Evolutionary conservation across 2,113 vertebrate genomes (phyloP).

Genomic region (Pao palembangensis): DNA sequence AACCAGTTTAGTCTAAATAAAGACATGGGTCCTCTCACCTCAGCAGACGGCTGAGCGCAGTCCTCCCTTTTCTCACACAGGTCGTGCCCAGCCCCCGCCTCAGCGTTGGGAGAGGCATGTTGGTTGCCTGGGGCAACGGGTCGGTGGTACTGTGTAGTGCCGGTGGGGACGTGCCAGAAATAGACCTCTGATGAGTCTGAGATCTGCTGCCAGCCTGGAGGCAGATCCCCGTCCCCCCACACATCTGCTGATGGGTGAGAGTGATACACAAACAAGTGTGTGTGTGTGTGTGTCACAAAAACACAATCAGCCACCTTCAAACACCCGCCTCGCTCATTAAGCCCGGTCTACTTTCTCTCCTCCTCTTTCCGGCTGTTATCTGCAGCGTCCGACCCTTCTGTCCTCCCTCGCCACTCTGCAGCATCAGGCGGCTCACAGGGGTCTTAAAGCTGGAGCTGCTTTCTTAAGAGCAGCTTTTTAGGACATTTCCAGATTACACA

Average conservation of each 20-base stretch:
- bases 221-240: conserved; percentile 88
- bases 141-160: conserved; percentile 89
- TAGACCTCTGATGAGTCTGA: conserved; percentile 87
- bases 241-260: conserved; percentile 77
- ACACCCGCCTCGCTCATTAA: background rate
- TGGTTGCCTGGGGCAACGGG: conserved; percentile 76
- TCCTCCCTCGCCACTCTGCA: conserved; percentile 30
- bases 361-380: conserved; percentile 1
- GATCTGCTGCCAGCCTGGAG: conserved; percentile 92
- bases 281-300: background rate
- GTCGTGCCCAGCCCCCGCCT: conserved; percentile 35
- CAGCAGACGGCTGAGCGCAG: conserved; percentile 52
- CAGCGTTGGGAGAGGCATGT: conserved; percentile 24
- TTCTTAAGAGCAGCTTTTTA: conserved; percentile 29
- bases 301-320: background rate
- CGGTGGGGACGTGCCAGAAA: conserved; percentile 95
- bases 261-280: conserved; percentile 19
- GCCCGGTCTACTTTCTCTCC: background rate
- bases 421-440: conserved; percentile 39
- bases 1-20: background rate
- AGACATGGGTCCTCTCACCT: conserved; percentile 50
- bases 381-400: conserved; percentile 26
- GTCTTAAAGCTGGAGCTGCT: conserved; percentile 34
- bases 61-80: conserved; percentile 30
- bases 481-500: conserved; percentile 43